Conservation (phyloP, 2,888 invertebrate genomes). For the Nemotelus pantherinus region DNA sequence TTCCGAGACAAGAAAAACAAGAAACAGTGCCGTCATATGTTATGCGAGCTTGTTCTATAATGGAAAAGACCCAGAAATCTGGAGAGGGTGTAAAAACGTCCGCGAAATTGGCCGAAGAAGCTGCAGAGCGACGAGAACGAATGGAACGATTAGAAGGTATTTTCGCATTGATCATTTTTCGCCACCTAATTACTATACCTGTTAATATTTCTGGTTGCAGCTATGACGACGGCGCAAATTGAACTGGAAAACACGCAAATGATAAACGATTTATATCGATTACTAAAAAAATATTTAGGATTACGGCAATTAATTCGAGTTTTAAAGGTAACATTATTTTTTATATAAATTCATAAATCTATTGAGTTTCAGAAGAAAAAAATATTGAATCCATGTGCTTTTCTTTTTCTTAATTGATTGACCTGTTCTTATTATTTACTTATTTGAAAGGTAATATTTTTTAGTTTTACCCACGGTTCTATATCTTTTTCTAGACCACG, state of each 20-base stretch:
- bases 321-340: constrained; percentile 73
- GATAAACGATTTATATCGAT: constrained; percentile 91
- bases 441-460: too few species aligned
- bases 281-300: constrained; percentile 91
- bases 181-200: background rate
- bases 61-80: constrained; percentile 91
- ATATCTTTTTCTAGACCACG: too few species aligned
- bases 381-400: background rate
- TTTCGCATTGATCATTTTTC: constrained; percentile 42
- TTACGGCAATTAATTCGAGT: constrained; percentile 87
- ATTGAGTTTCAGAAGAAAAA: background rate
- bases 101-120: constrained; percentile 85
- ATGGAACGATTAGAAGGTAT: constrained; percentile 87
- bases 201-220: constrained; percentile 65
- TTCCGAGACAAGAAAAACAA: constrained; percentile 92
- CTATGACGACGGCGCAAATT: constrained; percentile 92
- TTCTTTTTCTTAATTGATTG: too few species aligned
- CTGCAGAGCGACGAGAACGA: constrained; percentile 83
- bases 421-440: too few species aligned
- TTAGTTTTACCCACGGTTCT: too few species aligned
- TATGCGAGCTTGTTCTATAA: constrained; percentile 87
- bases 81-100: constrained; percentile 90
- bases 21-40: constrained; percentile 94
- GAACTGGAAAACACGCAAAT: constrained; percentile 93
- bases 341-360: background rate